phyloP scores from a whole-genome alignment of 2,797 vertebrate species.

The Sebastes kiyomatsui region DNA sequence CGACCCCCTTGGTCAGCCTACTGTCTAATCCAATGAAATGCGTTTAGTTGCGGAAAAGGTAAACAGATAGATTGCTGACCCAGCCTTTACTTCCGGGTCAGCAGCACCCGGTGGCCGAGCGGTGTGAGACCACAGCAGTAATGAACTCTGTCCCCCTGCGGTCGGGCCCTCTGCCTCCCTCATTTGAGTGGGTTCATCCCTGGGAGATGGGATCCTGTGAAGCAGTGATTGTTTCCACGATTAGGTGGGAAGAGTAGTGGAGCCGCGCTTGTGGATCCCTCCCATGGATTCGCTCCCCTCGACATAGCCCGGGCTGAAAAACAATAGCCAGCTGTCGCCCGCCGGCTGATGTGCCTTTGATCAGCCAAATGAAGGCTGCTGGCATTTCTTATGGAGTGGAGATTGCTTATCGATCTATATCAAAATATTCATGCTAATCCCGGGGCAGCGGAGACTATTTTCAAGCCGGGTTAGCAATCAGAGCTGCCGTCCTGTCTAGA shows the following conservation, averaged over 20 bases:
- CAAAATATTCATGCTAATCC: slow-evolving; percentile 99
- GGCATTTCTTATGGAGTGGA: slow-evolving; percentile 99
- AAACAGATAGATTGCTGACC: slow-evolving; percentile 79
- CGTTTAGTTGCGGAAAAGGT: slow-evolving; percentile 67
- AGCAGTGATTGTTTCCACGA: slow-evolving; percentile 93
- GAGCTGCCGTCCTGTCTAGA: slow-evolving; percentile 98
- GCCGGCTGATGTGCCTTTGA: slow-evolving; percentile 95
- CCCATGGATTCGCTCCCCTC: slow-evolving; percentile 86
- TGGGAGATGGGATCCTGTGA: slow-evolving; percentile 93
- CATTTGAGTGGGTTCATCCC: slow-evolving; percentile 87
- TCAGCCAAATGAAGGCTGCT: slow-evolving; percentile 99
- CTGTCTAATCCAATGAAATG: slow-evolving; percentile 67
- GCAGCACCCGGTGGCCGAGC: slow-evolving; percentile 50
- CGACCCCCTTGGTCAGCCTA: slow-evolving; percentile 34
- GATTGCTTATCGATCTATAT: slow-evolving; percentile 99
- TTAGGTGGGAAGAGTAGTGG: slow-evolving; percentile 85
- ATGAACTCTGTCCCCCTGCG: slow-evolving; percentile 84
- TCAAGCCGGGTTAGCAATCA: slow-evolving; percentile 99
- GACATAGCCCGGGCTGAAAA: slow-evolving; percentile 78
- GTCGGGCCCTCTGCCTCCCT: slow-evolving; percentile 81
- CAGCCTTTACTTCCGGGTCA: slow-evolving; percentile 82
- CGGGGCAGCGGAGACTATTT: slow-evolving; percentile 93
- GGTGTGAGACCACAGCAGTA: slow-evolving; percentile 67
- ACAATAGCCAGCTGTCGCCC: slow-evolving; percentile 97
- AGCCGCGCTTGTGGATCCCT: slow-evolving; percentile 78